Conservation (phyloP, 2,113 vertebrate genomes). For the Amazona guildingii region DNA sequence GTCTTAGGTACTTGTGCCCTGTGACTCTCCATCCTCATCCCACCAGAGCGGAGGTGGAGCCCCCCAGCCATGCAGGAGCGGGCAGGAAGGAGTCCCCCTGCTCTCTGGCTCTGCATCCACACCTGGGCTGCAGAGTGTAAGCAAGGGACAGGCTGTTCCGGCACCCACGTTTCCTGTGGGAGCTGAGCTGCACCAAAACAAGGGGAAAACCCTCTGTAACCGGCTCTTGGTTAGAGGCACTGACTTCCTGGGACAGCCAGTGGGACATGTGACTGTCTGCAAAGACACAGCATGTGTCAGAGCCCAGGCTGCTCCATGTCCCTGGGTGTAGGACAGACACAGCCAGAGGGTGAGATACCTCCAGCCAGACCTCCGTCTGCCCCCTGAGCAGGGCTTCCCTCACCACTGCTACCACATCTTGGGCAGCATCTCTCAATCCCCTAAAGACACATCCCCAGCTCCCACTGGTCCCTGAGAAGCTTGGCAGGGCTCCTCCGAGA, state of each 20-base stretch:
- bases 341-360: background rate
- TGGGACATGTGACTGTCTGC: background rate
- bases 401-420: background rate
- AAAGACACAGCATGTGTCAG: background rate
- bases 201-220: background rate
- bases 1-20: background rate
- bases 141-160: fast-evolving
- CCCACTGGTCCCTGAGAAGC: fast-evolving
- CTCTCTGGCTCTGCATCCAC: background rate
- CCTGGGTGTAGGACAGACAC: fast-evolving
- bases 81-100: background rate
- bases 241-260: conserved; percentile 6
- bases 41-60: fast-evolving
- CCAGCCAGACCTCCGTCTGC: background rate
- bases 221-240: background rate
- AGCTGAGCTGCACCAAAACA: background rate
- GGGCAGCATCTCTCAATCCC: background rate
- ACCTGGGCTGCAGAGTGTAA: background rate
- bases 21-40: background rate
- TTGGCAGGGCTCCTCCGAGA: background rate
- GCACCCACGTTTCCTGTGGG: conserved; percentile 17
- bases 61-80: background rate
- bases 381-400: background rate
- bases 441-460: background rate
- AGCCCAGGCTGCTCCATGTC: background rate